phyloP scores from a whole-genome alignment of 2,888 invertebrate species.

The Cheilosia urbana region DNA sequence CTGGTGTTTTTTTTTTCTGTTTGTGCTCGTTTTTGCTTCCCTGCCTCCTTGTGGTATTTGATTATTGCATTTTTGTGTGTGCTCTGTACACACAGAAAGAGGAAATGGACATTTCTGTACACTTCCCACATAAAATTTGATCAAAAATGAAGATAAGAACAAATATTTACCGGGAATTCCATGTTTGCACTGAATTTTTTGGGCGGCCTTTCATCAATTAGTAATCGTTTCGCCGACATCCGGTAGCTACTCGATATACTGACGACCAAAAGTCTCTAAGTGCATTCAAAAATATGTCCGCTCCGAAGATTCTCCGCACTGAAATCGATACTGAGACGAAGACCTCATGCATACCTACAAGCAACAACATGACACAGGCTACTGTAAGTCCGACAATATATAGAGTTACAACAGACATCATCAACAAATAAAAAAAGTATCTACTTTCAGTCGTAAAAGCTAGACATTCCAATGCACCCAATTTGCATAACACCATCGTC shows the following conservation, averaged over 20 bases:
- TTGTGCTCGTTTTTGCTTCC: background rate
- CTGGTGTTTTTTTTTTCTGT: slow-evolving; percentile 13
- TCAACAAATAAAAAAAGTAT: background rate
- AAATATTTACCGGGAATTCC: slow-evolving; percentile 60
- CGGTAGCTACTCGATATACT: background rate
- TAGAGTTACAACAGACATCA: background rate
- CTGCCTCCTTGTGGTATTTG: slow-evolving; percentile 52
- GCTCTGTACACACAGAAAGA: slow-evolving; percentile 15
- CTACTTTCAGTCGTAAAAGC: background rate
- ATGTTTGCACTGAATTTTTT: slow-evolving; percentile 43
- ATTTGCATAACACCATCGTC: slow-evolving; percentile 44
- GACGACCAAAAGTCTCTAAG: background rate
- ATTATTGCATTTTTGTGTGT: slow-evolving; percentile 54
- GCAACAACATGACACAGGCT: background rate
- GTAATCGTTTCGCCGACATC: slow-evolving; percentile 3
- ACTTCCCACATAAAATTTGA: slow-evolving; percentile 55
- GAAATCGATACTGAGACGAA: background rate
- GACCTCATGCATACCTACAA: background rate
- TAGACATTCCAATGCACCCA: background rate
- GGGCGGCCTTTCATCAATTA: background rate
- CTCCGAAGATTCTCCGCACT: background rate
- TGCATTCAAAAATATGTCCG: background rate
- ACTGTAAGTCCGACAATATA: background rate
- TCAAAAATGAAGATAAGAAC: slow-evolving; percentile 26
- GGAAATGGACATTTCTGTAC: slow-evolving; percentile 33